These are phyloP conservation scores for Euplagia quadripunctaria DNA, from an alignment of 2,888 invertebrate species.

Conservation along the genomic window DNA sequence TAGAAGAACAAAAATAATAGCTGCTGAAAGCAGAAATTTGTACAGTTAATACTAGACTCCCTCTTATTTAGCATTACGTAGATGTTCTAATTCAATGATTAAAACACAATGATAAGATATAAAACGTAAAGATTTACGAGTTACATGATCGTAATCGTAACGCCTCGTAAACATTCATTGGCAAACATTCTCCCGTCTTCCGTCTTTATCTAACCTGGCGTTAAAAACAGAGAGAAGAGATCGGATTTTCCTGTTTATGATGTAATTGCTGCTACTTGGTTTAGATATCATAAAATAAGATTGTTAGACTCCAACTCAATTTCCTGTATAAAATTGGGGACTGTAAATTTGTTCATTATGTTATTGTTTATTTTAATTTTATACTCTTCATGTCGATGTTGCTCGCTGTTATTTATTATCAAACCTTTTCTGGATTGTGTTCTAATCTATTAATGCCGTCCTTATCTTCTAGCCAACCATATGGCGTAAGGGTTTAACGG, in stretches of 20 bases:
- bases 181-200: constrained; percentile 28
- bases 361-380: constrained; percentile 7
- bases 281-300: constrained; percentile 39
- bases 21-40: background rate
- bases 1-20: background rate
- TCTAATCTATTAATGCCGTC: no score
- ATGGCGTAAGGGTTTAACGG: no score
- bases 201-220: constrained; percentile 18
- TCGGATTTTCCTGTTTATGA: constrained; percentile 38
- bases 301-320: constrained; percentile 35
- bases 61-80: constrained; percentile 19
- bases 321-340: constrained; percentile 18
- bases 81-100: constrained; percentile 41
- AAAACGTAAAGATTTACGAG: constrained; percentile 47
- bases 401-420: background rate
- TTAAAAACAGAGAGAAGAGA: constrained; percentile 24
- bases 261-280: constrained; percentile 43
- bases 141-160: constrained; percentile 40
- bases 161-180: constrained; percentile 47
- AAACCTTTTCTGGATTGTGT: no score
- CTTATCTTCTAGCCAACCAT: no score
- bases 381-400: background rate
- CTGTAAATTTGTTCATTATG: constrained; percentile 17
- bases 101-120: constrained; percentile 39
- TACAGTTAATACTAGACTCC: background rate